Conservation (phyloP, 2,888 invertebrate species). For the Platycheirus rosarum region DNA sequence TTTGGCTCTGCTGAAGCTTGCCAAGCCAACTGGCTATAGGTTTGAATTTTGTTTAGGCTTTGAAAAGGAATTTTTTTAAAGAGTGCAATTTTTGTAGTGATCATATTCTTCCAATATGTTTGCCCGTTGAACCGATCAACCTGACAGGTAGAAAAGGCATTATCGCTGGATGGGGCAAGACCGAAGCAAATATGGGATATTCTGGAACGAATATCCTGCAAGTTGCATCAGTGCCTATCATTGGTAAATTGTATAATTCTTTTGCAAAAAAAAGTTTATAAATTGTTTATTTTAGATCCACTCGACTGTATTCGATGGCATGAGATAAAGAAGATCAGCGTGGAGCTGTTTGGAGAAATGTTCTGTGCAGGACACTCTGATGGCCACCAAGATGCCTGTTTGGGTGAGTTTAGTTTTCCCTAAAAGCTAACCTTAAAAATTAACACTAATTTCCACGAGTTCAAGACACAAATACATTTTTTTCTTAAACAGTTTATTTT, state of each 20-base stretch:
- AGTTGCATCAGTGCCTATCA: conserved; percentile 91
- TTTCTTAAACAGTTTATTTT: too few relatives aligned
- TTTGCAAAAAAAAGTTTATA: background rate
- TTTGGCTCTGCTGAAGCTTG: conserved; percentile 89
- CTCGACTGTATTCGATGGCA: conserved; percentile 92
- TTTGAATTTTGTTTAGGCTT: conserved; percentile 57
- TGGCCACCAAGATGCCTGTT: conserved; percentile 91
- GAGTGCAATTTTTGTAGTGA: conserved; percentile 78
- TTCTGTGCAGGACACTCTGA: conserved; percentile 93
- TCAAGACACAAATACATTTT: too few relatives aligned
- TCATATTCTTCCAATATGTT: conserved; percentile 91
- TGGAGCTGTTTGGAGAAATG: conserved; percentile 90
- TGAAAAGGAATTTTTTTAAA: too few relatives aligned
- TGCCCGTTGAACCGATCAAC: conserved; percentile 85
- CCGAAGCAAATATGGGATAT: conserved; percentile 88
- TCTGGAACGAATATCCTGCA: conserved; percentile 91
- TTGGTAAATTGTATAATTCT: conserved; percentile 83
- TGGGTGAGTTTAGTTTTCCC: conserved; percentile 83
- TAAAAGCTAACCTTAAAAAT: background rate
- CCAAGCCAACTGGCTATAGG: conserved; percentile 85
- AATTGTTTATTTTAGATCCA: conserved; percentile 83
- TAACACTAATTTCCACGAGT: too few relatives aligned
- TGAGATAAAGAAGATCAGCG: conserved; percentile 89
- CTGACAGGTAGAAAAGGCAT: conserved; percentile 85
- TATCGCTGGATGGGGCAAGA: conserved; percentile 94